phyloP scores from a whole-genome alignment of 2,113 vertebrate species.

The Perognathus longimembris region DNA sequence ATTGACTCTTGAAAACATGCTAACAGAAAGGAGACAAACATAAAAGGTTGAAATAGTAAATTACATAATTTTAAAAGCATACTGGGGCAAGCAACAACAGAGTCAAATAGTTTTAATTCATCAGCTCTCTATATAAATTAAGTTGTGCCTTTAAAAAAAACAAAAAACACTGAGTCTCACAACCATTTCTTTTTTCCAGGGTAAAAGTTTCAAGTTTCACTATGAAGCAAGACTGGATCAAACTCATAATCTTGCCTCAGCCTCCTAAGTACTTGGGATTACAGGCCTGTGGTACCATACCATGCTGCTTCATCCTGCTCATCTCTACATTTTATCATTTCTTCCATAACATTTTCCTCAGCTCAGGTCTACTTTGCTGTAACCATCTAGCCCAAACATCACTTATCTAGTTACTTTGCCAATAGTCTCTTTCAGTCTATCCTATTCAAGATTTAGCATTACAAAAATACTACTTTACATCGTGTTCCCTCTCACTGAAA shows the following conservation, averaged over 20 bases:
- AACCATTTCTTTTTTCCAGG: background rate
- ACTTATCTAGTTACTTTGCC: background rate
- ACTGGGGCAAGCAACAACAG: background rate
- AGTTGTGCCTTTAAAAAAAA: background rate
- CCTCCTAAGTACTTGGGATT: background rate
- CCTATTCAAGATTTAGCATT: constrained; percentile 4
- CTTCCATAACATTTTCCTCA: constrained; percentile 33
- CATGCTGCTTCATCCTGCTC: background rate
- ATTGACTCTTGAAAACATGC: constrained; percentile 34
- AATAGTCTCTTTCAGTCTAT: constrained; percentile 46
- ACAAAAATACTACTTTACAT: constrained; percentile 38
- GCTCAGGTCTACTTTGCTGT: background rate
- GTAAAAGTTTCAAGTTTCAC: background rate
- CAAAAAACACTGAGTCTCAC: background rate
- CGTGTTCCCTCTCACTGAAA: constrained; percentile 10
- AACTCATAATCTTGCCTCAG: background rate
- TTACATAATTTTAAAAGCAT: background rate
- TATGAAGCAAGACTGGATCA: background rate
- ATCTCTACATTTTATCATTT: background rate
- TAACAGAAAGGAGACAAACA: constrained; percentile 15
- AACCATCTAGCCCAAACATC: constrained; percentile 15
- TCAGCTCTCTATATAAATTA: background rate
- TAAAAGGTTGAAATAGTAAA: background rate
- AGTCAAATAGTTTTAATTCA: background rate
- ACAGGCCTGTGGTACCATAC: background rate